Evolutionary conservation across 2,888 invertebrate species (phyloP).

Genomic region (Ophion ellenae): DNA sequence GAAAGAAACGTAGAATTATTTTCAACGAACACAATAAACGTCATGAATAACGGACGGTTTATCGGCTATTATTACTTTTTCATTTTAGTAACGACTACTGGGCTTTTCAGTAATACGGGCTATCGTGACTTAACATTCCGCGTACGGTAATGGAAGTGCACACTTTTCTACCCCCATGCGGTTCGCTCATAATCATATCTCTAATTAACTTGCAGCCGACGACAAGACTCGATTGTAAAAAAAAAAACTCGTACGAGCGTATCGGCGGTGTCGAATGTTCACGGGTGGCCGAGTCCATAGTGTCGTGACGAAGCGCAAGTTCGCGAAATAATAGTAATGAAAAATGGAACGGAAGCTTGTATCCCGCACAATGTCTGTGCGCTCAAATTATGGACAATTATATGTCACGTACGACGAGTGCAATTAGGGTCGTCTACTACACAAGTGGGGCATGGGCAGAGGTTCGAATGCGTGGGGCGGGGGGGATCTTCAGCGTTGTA

Average conservation of each 20-base stretch:
- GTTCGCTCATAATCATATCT: constrained; percentile 25
- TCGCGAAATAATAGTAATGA: not conserved
- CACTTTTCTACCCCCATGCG: not conserved
- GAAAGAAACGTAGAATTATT: no score
- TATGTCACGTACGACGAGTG: constrained; percentile 41
- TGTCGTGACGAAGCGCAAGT: not conserved
- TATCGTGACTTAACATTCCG: no score
- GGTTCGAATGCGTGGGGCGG: no score
- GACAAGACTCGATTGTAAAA: constrained; percentile 38
- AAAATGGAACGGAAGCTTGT: constrained; percentile 14
- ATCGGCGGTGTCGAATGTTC: constrained; percentile 22
- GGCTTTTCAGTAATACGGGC: no score
- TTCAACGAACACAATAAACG: no score
- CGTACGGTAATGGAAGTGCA: not conserved
- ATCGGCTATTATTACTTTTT: not conserved
- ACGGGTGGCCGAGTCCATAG: constrained; percentile 24
- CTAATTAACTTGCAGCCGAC: constrained; percentile 47
- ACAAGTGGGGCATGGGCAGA: no score
- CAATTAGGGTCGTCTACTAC: not conserved
- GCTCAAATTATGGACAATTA: constrained; percentile 18
- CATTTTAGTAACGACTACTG: not conserved
- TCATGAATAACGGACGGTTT: no score
- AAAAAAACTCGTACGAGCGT: constrained; percentile 24
- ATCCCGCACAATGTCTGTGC: not conserved
- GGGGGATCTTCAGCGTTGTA: no score